Percentiles rank a stretch among this genome's conserved stretches.
Conservation (phyloP, 2,113 vertebrate species). For the Trogon melanurus region DNA sequence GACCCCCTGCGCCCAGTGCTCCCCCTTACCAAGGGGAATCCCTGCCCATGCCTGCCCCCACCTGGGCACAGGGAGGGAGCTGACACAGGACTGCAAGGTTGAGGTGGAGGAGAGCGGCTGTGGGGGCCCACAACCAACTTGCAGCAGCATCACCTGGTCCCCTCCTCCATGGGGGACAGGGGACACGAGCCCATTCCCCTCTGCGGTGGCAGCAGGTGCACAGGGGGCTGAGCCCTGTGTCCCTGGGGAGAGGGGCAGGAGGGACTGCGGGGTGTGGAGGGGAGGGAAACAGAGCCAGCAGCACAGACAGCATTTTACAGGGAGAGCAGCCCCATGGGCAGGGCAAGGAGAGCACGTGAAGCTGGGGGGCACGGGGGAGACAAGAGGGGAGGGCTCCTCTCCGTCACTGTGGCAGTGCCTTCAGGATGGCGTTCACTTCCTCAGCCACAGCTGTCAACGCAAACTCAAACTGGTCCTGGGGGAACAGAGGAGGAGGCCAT, state of each 20-base stretch:
- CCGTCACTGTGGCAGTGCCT: constrained; percentile 91
- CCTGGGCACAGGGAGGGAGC: not conserved
- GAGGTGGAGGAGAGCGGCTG: not conserved
- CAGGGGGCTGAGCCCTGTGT: not conserved
- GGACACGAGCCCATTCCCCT: not conserved
- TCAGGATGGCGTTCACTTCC: constrained; percentile 97
- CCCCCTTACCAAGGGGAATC: accelerated
- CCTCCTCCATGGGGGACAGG: not conserved
- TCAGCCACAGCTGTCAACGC: constrained; percentile 94
- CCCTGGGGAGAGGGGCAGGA: not conserved
- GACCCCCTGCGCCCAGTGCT: not conserved
- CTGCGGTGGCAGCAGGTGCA: accelerated
- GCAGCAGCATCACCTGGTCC: not conserved
- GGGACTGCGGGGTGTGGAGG: not conserved
- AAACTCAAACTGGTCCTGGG: constrained; percentile 98
- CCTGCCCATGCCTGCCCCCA: not conserved
- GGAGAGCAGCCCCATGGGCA: not conserved
- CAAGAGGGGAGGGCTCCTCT: not conserved
- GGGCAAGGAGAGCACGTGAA: not conserved
- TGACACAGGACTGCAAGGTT: not conserved
- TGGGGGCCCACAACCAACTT: not conserved
- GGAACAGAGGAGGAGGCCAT: not conserved
- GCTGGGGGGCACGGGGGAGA: not conserved
- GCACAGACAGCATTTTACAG: constrained; percentile 40
- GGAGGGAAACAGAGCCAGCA: not conserved